Evolutionary conservation across 2,888 invertebrate genomes (phyloP).

Genomic region (Lycaena phlaeas): DNA sequence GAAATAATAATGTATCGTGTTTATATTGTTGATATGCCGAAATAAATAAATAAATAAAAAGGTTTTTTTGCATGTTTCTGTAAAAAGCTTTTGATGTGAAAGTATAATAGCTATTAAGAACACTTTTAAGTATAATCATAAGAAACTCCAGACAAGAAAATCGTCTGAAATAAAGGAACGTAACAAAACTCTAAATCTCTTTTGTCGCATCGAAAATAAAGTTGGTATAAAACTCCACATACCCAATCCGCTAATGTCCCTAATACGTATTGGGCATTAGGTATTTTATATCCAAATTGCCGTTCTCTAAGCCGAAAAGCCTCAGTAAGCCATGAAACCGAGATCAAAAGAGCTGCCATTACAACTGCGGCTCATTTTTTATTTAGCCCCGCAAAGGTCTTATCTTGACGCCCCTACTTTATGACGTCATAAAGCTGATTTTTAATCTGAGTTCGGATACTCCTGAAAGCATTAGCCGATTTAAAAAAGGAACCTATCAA

Average conservation of each 20-base stretch:
- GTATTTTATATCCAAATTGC: conserved; percentile 67
- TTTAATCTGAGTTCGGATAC: conserved; percentile 49
- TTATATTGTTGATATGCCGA: no score
- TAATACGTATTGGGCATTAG: conserved; percentile 59
- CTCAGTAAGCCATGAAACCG: conserved; percentile 65
- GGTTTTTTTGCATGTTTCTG: no score
- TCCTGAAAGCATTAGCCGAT: not conserved
- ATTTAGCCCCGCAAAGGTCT: conserved; percentile 61
- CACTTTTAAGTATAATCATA: no score
- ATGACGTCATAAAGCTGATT: conserved; percentile 72
- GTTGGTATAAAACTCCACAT: not conserved
- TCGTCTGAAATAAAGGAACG: no score
- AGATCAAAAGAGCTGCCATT: conserved; percentile 64
- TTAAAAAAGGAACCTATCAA: no score
- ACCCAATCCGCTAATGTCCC: conserved; percentile 62
- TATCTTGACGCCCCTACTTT: conserved; percentile 67
- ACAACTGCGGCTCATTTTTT: conserved; percentile 73
- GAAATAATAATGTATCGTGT: no score
- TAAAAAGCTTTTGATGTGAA: no score
- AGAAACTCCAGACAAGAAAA: no score
- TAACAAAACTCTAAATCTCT: no score
- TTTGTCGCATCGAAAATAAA: no score
- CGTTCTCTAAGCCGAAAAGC: conserved; percentile 53
- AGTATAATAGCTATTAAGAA: no score
- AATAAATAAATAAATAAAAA: no score